Conservation (phyloP, 2,888 invertebrate genomes). For the Harpalus rufipes region DNA sequence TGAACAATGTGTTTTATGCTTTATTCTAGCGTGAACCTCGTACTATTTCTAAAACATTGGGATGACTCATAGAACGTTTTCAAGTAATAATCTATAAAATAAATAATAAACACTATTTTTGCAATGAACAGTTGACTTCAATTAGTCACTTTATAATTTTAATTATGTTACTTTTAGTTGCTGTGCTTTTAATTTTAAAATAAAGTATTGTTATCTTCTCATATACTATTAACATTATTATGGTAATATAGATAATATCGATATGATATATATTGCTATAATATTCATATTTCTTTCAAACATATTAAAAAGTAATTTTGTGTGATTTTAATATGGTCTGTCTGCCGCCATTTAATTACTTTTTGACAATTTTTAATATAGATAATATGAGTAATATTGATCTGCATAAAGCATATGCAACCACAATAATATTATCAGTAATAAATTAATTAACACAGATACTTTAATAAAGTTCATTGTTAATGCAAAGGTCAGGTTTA, state of each 20-base stretch:
- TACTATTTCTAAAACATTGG: too few relatives aligned
- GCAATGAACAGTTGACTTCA: too few relatives aligned
- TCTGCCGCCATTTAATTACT: not conserved
- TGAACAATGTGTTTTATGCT: too few relatives aligned
- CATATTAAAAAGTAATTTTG: not conserved
- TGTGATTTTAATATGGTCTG: not conserved
- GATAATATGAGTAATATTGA: not conserved
- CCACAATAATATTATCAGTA: not conserved
- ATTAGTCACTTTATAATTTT: too few relatives aligned
- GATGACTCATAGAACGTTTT: too few relatives aligned
- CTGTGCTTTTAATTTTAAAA: not conserved
- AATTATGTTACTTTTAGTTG: too few relatives aligned
- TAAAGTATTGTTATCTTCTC: not conserved
- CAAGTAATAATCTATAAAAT: too few relatives aligned
- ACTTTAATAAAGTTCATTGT: slow-evolving; percentile 1
- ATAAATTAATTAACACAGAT: slow-evolving; percentile 1
- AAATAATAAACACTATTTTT: too few relatives aligned
- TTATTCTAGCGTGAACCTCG: too few relatives aligned
- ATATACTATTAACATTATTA: not conserved
- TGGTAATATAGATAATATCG: not conserved
- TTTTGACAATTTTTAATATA: not conserved
- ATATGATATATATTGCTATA: not conserved
- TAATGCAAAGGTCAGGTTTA: not conserved
- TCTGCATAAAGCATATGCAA: not conserved
- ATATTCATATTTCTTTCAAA: not conserved